Percentiles rank a stretch among this genome's conserved stretches.
These are phyloP conservation scores for Hesperia comma DNA, from an alignment of 2,888 invertebrate genomes.

Conservation along the genomic window DNA sequence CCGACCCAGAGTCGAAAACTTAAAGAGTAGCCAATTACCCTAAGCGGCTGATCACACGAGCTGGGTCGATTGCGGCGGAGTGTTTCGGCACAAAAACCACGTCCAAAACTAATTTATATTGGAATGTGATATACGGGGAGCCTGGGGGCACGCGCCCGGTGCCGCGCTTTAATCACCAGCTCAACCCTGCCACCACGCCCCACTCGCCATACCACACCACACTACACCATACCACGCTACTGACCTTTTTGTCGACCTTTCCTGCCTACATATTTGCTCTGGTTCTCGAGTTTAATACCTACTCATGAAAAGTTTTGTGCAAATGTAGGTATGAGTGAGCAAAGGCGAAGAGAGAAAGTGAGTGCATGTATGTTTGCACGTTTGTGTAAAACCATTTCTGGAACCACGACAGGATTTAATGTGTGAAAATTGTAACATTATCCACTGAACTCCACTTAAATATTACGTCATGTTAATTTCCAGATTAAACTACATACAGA, in stretches of 20 bases:
- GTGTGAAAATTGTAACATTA: too few relatives aligned
- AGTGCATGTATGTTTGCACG: background rate
- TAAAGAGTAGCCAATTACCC: conserved; percentile 24
- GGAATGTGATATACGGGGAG: conserved; percentile 78
- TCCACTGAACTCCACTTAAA: too few relatives aligned
- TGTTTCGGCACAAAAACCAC: conserved; percentile 69
- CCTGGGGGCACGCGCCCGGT: conserved; percentile 66
- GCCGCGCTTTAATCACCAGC: conserved; percentile 71
- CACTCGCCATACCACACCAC: conserved; percentile 31
- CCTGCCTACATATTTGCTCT: conserved; percentile 20
- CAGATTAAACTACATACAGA: too few relatives aligned
- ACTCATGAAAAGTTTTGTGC: too few relatives aligned
- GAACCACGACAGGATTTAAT: too few relatives aligned
- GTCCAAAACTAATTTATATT: conserved; percentile 81
- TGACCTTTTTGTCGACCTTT: conserved; percentile 38
- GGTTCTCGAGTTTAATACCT: background rate
- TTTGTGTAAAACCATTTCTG: too few relatives aligned
- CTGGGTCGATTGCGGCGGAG: conserved; percentile 50
- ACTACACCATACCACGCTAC: conserved; percentile 36
- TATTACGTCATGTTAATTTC: too few relatives aligned
- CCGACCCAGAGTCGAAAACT: too few relatives aligned
- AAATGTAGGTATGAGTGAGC: too few relatives aligned
- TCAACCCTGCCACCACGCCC: conserved; percentile 67
- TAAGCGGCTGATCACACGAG: conserved; percentile 64
- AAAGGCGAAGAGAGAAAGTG: too few relatives aligned